A percentile compares a stretch with the other conserved stretches of the same genome.
Conservation (phyloP, 2,888 invertebrate genomes). For the Polymixis lichenea region DNA sequence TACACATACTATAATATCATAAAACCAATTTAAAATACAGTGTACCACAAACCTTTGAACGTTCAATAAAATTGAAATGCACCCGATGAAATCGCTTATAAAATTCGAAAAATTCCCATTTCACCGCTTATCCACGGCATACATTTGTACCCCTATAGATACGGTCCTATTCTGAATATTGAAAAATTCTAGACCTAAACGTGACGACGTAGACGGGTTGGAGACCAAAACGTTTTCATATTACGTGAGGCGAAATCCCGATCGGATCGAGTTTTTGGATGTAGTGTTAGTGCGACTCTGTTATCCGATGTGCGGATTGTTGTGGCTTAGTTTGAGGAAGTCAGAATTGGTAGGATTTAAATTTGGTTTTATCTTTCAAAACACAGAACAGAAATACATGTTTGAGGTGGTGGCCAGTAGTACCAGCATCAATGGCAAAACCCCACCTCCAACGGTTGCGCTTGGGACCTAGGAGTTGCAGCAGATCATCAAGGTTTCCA, state of each 20-base stretch:
- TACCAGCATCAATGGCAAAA: no score
- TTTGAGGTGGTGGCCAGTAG: no score
- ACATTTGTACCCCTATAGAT: slow-evolving; percentile 54
- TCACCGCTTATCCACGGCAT: slow-evolving; percentile 58
- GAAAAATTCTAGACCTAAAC: slow-evolving; percentile 79
- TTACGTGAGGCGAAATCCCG: slow-evolving; percentile 67
- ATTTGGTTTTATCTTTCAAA: no score
- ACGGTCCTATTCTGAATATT: slow-evolving; percentile 78
- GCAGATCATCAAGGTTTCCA: no score
- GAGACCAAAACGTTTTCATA: slow-evolving; percentile 70
- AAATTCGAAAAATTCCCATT: slow-evolving; percentile 73
- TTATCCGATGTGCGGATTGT: slow-evolving; percentile 18
- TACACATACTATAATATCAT: slow-evolving; percentile 15
- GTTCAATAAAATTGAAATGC: slow-evolving; percentile 76
- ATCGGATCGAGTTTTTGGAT: slow-evolving; percentile 45
- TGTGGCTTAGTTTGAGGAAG: slow-evolving; percentile 1
- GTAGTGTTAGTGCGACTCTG: slow-evolving; percentile 16
- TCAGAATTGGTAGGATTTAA: not conserved
- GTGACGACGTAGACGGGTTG: slow-evolving; percentile 73
- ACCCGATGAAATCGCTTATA: slow-evolving; percentile 72
- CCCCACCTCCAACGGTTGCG: no score
- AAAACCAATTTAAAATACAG: slow-evolving; percentile 64
- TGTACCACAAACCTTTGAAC: slow-evolving; percentile 65
- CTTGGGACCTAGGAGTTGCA: no score
- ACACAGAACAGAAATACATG: no score